A percentile compares a stretch with the other conserved stretches of the same genome.
Evolutionary conservation across 2,113 vertebrate species (phyloP).

Genomic region (Crotalus helleri): DNA sequence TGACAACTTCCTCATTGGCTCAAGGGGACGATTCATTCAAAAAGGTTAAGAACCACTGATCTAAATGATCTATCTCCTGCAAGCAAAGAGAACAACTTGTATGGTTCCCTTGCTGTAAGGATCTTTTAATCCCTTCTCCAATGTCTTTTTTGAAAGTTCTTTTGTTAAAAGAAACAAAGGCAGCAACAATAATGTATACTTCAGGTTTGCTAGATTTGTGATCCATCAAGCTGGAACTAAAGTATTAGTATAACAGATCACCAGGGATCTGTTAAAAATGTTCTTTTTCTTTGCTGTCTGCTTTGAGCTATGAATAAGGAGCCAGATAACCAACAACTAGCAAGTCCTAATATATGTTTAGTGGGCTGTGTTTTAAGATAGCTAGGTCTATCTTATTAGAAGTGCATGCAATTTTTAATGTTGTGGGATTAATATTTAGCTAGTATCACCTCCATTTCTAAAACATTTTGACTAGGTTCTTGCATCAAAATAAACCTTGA

Average conservation of each 20-base stretch:
- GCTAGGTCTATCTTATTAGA: neutral
- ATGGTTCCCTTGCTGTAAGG: neutral
- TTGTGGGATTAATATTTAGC: neutral
- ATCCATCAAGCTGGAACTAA: neutral
- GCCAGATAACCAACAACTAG: neutral
- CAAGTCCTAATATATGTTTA: neutral
- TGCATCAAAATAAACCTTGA: neutral
- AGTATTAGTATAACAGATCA: neutral
- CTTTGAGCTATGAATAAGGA: neutral
- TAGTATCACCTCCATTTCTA: neutral
- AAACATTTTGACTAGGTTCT: neutral
- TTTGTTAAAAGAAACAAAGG: neutral
- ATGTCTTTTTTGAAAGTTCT: neutral
- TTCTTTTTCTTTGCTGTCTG: neutral
- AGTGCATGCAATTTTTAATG: neutral
- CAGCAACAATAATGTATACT: neutral
- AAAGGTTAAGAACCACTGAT: neutral
- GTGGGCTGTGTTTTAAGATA: neutral
- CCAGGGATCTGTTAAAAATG: neutral
- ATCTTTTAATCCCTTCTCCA: neutral
- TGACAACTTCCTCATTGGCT: too few species aligned
- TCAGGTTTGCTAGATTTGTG: neutral
- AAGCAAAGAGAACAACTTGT: neutral
- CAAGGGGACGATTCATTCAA: too few species aligned
- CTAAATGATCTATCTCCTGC: slow-evolving; percentile 1